Percentiles rank a stretch among this genome's conserved stretches.
Evolutionary conservation across 2,113 vertebrate genomes (phyloP).

Genomic region (Poecile atricapillus): DNA sequence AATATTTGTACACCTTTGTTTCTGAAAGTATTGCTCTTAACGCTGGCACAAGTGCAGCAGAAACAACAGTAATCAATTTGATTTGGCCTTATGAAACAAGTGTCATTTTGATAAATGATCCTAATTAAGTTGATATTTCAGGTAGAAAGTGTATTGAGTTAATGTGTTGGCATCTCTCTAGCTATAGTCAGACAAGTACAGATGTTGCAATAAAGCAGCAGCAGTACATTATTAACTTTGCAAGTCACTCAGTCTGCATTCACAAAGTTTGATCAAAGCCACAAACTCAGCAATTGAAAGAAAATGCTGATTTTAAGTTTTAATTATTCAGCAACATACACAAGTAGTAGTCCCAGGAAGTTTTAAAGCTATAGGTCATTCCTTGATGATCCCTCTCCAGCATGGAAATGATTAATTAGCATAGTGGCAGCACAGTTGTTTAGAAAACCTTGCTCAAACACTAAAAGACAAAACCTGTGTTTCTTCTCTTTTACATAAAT

Average conservation of each 20-base stretch:
- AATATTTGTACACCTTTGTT: constrained; percentile 18
- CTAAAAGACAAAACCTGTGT: constrained; percentile 30
- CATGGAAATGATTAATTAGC: constrained; percentile 73
- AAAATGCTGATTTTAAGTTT: constrained; percentile 42
- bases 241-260: constrained; percentile 17
- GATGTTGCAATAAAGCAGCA: constrained; percentile 48
- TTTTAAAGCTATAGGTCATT: constrained; percentile 53
- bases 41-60: constrained; percentile 15
- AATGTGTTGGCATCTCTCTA: constrained; percentile 41
- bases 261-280: constrained; percentile 51
- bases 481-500: constrained; percentile 57
- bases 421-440: constrained; percentile 35
- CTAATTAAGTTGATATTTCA: constrained; percentile 75
- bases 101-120: constrained; percentile 77
- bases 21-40: constrained; percentile 49
- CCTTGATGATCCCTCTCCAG: constrained; percentile 36
- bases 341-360: constrained; percentile 9
- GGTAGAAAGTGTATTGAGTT: constrained; percentile 69
- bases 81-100: constrained; percentile 70
- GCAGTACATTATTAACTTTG: constrained; percentile 48
- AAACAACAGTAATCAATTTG: constrained; percentile 71
- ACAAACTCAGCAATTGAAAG: not conserved
- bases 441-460: constrained; percentile 51
- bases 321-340: constrained; percentile 42
- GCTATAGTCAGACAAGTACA: constrained; percentile 58